These are phyloP conservation scores for Cryptoblepharus egeriae DNA, from an alignment of 2,797 vertebrate genomes.

Conservation along the genomic window DNA sequence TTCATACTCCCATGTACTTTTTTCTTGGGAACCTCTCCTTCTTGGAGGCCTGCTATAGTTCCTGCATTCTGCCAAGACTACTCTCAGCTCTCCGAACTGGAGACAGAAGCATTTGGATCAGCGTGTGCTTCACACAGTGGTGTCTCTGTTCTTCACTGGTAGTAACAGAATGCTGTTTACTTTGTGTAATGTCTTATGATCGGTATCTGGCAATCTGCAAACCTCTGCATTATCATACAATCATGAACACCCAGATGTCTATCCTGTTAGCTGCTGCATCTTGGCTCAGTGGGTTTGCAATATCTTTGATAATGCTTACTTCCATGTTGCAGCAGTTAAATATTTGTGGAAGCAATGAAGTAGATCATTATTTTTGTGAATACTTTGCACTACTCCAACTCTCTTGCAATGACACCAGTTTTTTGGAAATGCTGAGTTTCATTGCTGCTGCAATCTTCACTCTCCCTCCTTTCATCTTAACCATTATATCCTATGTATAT, in stretches of 20 bases:
- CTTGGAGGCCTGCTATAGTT: not conserved
- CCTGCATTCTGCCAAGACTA: not conserved
- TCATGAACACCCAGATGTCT: slow-evolving; percentile 31
- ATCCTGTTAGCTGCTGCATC: slow-evolving; percentile 18
- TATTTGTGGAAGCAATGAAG: slow-evolving; percentile 13
- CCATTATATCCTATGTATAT: no score
- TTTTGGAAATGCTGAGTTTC: no score
- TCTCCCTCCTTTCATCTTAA: no score
- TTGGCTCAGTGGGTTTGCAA: not conserved
- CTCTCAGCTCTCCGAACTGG: not conserved
- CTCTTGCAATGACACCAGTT: no score
- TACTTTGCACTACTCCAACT: slow-evolving; percentile 34
- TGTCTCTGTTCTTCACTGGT: not conserved
- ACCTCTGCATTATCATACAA: no score
- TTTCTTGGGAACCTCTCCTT: no score
- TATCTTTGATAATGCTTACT: slow-evolving; percentile 16
- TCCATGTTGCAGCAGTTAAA: not conserved
- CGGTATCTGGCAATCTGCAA: no score
- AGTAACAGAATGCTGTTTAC: not conserved
- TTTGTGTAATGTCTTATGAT: not conserved
- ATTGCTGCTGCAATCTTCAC: no score
- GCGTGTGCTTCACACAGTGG: not conserved
- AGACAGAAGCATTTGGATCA: not conserved
- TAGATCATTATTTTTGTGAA: slow-evolving; percentile 51
- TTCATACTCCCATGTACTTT: no score